Evolutionary conservation across 2,888 invertebrate genomes (phyloP), one percentile per base, ranked within the genome.

Genomic region (Chouioia cunea): DNA sequence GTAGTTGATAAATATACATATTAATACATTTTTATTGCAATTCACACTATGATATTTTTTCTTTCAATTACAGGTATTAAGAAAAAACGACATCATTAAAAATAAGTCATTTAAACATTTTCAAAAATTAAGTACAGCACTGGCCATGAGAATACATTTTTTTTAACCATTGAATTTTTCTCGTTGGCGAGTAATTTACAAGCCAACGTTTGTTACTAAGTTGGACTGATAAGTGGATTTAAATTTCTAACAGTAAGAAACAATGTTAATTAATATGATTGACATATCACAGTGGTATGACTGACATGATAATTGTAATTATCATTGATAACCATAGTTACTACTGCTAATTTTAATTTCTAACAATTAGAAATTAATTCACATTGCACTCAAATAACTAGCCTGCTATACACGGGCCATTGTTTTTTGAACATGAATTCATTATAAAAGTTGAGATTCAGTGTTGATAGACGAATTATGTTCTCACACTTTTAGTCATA

Each of bases 321-420:
- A 70, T 73, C 64, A 81, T 81, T 81, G 81, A 80, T 80, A 78
- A 82, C 82, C 81, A 82, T 81, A 81, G 80, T 81, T 82, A 82
- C 82, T 82, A 82, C 75, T 82, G 82, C 81, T 81, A 81, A 81
- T 84, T 83, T 81, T 80, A 82, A 82, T 80, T 81, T 83, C 81
- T 81, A 82, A 82, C 80, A 81, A 81, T 83, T 83, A 77, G 78
- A 82, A 81, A 82, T 80, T 79, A 80, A 81, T 82, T 82, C 81
- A 82, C 78, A 67, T 70, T 67, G 67, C 68, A 60, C 68, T 66
- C 67, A 52, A n/a, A 52, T 70, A 73, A 64, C 70, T 73, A 70
- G 63, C 64, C 70, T 70, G 70, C 48, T 66, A 73, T 67, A 70
- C 69, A 65, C 62, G 36, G 66, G 36, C 73, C 62, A 67, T 64